These are phyloP conservation scores for Rhodophaea formosa DNA, from an alignment of 2,888 invertebrate genomes.

Conservation along the genomic window DNA sequence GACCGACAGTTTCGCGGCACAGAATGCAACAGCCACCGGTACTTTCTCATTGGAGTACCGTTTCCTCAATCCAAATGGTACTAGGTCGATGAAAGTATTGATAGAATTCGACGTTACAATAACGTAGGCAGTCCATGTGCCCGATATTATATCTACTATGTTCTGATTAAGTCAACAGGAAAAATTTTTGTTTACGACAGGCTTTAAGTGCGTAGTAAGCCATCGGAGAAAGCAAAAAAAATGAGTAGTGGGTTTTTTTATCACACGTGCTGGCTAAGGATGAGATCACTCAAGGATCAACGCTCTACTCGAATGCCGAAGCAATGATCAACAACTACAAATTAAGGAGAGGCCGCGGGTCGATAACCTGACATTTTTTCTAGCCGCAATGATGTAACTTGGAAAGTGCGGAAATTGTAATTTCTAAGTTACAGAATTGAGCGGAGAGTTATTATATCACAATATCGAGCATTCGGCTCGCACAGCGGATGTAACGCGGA, in stretches of 20 bases:
- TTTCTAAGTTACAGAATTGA: slow-evolving; percentile 64
- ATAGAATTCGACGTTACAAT: slow-evolving; percentile 31
- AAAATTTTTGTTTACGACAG: neutral
- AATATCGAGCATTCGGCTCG: slow-evolving; percentile 55
- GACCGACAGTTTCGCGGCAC: slow-evolving; percentile 19
- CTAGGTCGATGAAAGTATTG: slow-evolving; percentile 61
- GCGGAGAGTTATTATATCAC: slow-evolving; percentile 66
- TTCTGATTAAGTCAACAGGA: slow-evolving; percentile 6
- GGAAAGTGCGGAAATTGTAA: slow-evolving; percentile 76
- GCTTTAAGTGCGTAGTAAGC: neutral
- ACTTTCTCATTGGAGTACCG: slow-evolving; percentile 68
- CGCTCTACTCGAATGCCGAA: slow-evolving; percentile 65
- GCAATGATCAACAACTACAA: slow-evolving; percentile 62
- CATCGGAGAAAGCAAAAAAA: slow-evolving; percentile 21
- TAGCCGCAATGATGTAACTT: slow-evolving; percentile 69
- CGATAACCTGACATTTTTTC: slow-evolving; percentile 66
- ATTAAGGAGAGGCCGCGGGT: slow-evolving; percentile 56
- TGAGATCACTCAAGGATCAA: slow-evolving; percentile 79
- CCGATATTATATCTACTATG: neutral
- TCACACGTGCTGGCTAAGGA: slow-evolving; percentile 40
- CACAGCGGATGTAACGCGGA: slow-evolving; percentile 52
- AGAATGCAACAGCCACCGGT: slow-evolving; percentile 55
- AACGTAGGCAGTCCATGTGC: slow-evolving; percentile 12
- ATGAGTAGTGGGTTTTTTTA: slow-evolving; percentile 17
- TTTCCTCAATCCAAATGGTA: slow-evolving; percentile 53